A percentile compares a stretch with the other conserved stretches of the same genome.
These are phyloP conservation scores for Tadarida brasiliensis DNA, from an alignment of 2,797 vertebrate species.

Conservation along the genomic window DNA sequence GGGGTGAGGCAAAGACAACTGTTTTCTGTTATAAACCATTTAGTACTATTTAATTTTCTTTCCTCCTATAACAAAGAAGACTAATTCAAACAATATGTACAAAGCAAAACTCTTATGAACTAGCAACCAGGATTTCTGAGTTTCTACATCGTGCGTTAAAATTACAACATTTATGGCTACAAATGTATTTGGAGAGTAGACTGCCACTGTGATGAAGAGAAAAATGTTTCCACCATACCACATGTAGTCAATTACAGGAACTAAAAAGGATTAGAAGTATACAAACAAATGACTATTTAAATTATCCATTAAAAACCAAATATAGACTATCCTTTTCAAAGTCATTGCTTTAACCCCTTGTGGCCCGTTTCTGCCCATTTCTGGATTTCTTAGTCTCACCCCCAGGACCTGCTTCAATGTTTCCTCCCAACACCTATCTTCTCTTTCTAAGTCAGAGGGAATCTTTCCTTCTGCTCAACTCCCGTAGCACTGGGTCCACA, in stretches of 20 bases:
- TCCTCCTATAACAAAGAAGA: background rate
- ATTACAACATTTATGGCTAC: background rate
- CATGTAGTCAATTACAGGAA: background rate
- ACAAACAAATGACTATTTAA: background rate
- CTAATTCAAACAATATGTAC: background rate
- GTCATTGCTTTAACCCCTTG: background rate
- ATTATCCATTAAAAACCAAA: background rate
- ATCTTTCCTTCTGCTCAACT: background rate
- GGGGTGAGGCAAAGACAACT: background rate
- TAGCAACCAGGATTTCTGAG: background rate
- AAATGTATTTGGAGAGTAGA: constrained; percentile 24
- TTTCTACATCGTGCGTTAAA: background rate
- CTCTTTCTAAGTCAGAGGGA: background rate
- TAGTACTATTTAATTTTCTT: constrained; percentile 12
- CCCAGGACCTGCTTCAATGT: fast-evolving
- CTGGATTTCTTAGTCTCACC: background rate
- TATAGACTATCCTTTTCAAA: background rate
- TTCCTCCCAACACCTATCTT: background rate
- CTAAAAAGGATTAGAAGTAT: background rate
- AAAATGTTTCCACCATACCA: background rate
- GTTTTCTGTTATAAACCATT: background rate
- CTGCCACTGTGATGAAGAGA: background rate
- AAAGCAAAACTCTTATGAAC: background rate
- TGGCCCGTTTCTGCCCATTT: background rate
- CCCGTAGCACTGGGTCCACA: background rate